Evolutionary conservation across 2,888 invertebrate species (phyloP), one percentile per base, ranked within the genome.

Genomic region (Eupelmus urozonus): DNA sequence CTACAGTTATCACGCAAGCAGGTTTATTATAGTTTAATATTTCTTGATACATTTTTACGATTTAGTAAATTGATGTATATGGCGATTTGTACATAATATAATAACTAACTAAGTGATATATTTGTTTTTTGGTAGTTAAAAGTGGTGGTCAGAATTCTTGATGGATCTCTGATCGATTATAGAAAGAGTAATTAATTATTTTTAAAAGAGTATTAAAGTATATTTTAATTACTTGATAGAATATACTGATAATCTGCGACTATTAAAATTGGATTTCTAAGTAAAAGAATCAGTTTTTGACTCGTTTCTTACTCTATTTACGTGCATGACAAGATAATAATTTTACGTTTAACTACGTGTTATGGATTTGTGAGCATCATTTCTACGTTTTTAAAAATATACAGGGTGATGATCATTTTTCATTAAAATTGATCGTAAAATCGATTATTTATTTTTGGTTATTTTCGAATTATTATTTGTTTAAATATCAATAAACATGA

Each of bases 351-450:
- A 67, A 62, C 84, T 86, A 85, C 84, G 88, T 89, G 89, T 90
- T 89, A 90, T 90, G 89, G 89, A 90, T 90, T 90, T 89, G 84
- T 88, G 89, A 88, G 87, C 89, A 87, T 85, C 86, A 82, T 80
- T 83, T 76, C 13, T 69, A 74, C 11, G 20, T 40, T 57, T 27
- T n/a, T 13, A 25, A 29, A 18, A 34, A 45, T 73, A 72, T 73
- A 79, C 72, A 76, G 79, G 76, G 76, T 76, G 76, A 76, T 63
- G 27, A 20, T 59, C 25, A 62, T 2, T 72, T 45, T 40, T n/a
- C 18, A 16, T 16, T n/a, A 27, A 65, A 65, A 49, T 13, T n/a
- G 23, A 29, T 9, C 20, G 13, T 45, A 16, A 45, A 13, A n/a
- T n/a, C n/a, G n/a, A n/a, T n/a, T n/a, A n/a, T n/a, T n/a, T n/a